Evolutionary conservation across 2,797 vertebrate genomes (phyloP).

Genomic region (Cryptoblepharus egeriae): DNA sequence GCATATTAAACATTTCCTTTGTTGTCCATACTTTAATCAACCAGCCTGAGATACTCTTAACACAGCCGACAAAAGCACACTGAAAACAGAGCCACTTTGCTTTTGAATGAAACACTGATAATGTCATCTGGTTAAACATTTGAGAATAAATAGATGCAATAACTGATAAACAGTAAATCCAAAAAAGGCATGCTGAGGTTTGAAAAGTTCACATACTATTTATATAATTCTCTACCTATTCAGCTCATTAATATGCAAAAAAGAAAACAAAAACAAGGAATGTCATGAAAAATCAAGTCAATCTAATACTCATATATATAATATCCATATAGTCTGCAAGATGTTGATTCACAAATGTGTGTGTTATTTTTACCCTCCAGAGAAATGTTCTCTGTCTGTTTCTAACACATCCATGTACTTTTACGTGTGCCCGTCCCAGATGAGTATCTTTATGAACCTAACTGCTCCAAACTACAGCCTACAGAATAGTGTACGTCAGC

Average conservation of each 20-base stretch:
- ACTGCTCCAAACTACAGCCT: neutral
- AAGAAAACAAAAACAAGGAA: conserved; percentile 31
- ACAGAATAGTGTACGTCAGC: neutral
- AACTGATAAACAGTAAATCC: too few species aligned
- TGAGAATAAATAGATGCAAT: conserved; percentile 30
- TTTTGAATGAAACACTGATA: conserved; percentile 38
- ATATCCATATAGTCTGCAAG: neutral
- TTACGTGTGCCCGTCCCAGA: neutral
- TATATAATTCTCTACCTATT: conserved; percentile 44
- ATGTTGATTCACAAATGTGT: neutral
- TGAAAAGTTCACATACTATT: conserved; percentile 46
- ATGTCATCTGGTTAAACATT: conserved; percentile 29
- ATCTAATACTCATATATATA: neutral
- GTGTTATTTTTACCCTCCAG: conserved; percentile 14
- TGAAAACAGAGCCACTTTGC: conserved; percentile 50
- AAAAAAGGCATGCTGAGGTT: too few species aligned
- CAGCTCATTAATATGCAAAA: conserved; percentile 29
- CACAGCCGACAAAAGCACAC: conserved; percentile 20
- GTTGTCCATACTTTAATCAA: conserved; percentile 12
- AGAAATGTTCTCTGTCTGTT: conserved; percentile 1
- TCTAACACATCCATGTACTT: neutral
- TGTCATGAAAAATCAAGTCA: conserved; percentile 29
- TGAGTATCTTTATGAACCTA: neutral
- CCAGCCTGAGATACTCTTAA: conserved; percentile 36
- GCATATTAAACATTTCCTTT: neutral